phyloP scores from a whole-genome alignment of 2,888 invertebrate genomes.

The Scrobipalpa atriplicella region DNA sequence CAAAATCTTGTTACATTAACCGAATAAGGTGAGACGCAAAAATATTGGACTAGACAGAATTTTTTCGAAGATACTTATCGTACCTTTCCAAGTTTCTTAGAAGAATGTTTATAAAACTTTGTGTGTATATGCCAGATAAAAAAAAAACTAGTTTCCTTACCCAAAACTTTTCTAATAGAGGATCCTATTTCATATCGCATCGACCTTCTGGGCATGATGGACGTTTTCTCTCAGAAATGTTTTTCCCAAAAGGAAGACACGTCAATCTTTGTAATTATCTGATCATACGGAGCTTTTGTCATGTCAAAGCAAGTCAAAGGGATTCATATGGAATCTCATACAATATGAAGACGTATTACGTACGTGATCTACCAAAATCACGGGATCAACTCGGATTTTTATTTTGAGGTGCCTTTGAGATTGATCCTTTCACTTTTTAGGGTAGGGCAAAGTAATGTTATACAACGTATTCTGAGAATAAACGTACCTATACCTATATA shows the following conservation, averaged over 20 bases:
- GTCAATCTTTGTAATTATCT: conserved; percentile 42
- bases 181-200: conserved; percentile 40
- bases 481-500: too few relatives aligned
- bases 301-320: conserved; percentile 15
- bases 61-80: conserved; percentile 21
- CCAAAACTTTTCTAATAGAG: conserved; percentile 49
- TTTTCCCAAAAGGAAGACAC: conserved; percentile 24
- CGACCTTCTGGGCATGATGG: conserved; percentile 30
- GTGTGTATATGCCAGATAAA: conserved; percentile 16
- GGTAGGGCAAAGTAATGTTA: background rate
- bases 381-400: background rate
- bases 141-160: conserved; percentile 34
- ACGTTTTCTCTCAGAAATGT: conserved; percentile 34
- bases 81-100: conserved; percentile 14
- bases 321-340: conserved; percentile 13
- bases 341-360: background rate
- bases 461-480: background rate
- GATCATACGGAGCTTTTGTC: conserved; percentile 33
- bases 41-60: conserved; percentile 5
- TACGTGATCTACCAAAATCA: background rate
- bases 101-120: conserved; percentile 26
- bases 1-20: background rate
- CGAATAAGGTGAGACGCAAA: background rate
- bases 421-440: background rate
- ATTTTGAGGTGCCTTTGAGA: conserved; percentile 3